phyloP scores from a whole-genome alignment of 23 tunicate genomes.

The Phallusia fumigata region DNA sequence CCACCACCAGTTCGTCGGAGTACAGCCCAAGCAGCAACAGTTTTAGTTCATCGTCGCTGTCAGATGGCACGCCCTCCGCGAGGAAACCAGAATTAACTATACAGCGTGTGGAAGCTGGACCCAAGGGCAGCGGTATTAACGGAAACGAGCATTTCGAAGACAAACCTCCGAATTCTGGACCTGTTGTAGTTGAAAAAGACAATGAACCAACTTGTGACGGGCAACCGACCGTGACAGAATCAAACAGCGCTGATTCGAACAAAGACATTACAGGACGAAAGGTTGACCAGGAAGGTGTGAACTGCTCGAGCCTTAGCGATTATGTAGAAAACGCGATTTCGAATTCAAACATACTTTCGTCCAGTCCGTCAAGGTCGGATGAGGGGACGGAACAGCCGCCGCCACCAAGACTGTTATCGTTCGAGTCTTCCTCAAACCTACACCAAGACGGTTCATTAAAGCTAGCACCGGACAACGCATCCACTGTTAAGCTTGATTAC shows the following conservation, averaged over 20 bases:
- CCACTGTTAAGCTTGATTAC: constrained; percentile 33
- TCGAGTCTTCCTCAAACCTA: constrained; percentile 51
- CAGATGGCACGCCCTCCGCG: constrained; percentile 13
- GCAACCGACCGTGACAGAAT: constrained; percentile 4
- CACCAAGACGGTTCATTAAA: constrained; percentile 37
- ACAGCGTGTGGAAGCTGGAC: background rate
- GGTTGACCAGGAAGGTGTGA: background rate
- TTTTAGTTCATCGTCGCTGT: constrained; percentile 35
- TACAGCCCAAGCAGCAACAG: constrained; percentile 59
- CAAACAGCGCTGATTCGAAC: background rate
- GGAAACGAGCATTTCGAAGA: background rate
- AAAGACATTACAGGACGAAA: background rate
- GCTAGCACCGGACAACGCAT: constrained; percentile 4
- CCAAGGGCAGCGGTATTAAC: background rate
- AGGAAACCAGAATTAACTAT: constrained; percentile 4
- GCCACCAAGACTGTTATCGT: constrained; percentile 51
- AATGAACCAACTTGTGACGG: background rate
- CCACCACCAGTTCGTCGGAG: constrained; percentile 35
- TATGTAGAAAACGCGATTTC: constrained; percentile 64
- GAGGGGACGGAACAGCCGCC: constrained; percentile 10
- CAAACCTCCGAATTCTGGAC: background rate
- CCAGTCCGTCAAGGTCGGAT: constrained; percentile 30
- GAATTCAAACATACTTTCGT: constrained; percentile 12
- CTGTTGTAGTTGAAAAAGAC: background rate
- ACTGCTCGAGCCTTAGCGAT: constrained; percentile 35